A percentile compares a stretch with the other conserved stretches of the same genome.
phyloP scores from a whole-genome alignment of 2,113 vertebrate species.

The Phylloscopus whistleri region DNA sequence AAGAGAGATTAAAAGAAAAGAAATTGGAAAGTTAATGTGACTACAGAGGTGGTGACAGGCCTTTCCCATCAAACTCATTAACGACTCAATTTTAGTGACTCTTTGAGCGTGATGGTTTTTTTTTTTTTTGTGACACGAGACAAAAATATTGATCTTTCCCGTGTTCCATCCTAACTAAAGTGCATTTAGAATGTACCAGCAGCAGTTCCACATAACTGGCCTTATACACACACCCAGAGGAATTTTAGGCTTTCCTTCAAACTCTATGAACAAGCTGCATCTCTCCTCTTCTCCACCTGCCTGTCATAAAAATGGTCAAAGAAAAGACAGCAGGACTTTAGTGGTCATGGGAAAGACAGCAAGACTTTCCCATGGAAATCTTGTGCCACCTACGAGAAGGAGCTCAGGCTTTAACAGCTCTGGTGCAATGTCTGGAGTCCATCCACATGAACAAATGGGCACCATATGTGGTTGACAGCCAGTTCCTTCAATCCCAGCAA shows the following conservation, averaged over 20 bases:
- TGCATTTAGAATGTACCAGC: not conserved
- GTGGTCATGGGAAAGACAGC: not conserved
- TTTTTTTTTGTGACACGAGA: not conserved
- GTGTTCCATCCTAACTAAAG: not conserved
- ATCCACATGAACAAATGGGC: constrained; percentile 21
- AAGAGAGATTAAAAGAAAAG: constrained; percentile 35
- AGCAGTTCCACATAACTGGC: not conserved
- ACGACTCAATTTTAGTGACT: not conserved
- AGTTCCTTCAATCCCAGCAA: not conserved
- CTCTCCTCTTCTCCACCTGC: not conserved
- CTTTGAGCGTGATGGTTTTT: not conserved
- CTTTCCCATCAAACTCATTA: not conserved
- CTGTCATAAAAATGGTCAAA: not conserved
- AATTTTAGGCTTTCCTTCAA: not conserved
- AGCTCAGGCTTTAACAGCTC: not conserved
- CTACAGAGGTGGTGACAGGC: not conserved
- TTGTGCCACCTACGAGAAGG: not conserved
- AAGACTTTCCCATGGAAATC: not conserved
- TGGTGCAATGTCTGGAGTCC: not conserved
- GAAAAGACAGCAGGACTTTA: not conserved
- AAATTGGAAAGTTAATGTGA: constrained; percentile 11
- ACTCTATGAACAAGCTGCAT: too few species aligned
- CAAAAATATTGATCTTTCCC: constrained; percentile 1
- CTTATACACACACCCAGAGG: rapidly evolving
- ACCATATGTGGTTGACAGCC: not conserved